These are phyloP conservation scores for Venustoraphidia nigricollis DNA, from an alignment of 2,888 invertebrate species.

Conservation along the genomic window DNA sequence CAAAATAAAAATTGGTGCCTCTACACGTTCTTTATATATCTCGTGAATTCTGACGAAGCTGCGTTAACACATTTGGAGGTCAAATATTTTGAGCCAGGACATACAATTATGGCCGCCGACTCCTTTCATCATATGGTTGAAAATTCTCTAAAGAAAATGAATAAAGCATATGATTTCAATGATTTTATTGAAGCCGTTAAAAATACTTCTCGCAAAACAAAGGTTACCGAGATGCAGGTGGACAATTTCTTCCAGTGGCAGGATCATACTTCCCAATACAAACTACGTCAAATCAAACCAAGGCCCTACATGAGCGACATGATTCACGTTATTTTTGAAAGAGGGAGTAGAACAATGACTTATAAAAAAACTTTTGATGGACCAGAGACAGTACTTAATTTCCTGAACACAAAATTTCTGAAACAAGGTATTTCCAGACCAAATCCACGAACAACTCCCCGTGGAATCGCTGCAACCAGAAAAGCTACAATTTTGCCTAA, in stretches of 20 bases:
- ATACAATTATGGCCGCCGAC: background rate
- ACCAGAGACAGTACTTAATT: no score
- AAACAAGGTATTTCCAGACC: no score
- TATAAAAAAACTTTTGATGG: no score
- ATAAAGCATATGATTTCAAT: slow-evolving; percentile 8
- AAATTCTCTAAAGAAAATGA: slow-evolving; percentile 7
- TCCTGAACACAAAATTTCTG: no score
- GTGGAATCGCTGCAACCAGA: no score
- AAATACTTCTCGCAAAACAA: slow-evolving; percentile 9
- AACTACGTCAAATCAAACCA: background rate
- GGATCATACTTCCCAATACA: slow-evolving; percentile 6
- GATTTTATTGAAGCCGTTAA: slow-evolving; percentile 9
- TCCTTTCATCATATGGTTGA: slow-evolving; percentile 5
- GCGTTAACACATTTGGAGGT: slow-evolving; percentile 4
- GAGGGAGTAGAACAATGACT: no score
- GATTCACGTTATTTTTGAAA: no score
- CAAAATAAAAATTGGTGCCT: no score
- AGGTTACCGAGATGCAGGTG: slow-evolving; percentile 8
- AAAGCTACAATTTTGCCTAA: no score
- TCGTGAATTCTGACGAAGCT: no score
- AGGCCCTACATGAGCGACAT: background rate
- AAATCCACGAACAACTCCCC: no score
- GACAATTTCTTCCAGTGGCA: slow-evolving; percentile 9
- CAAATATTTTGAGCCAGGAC: slow-evolving; percentile 12
- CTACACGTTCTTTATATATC: no score